Conservation (phyloP, 1,140 invertebrate genomes). For the Diorhabda carinulata region DNA sequence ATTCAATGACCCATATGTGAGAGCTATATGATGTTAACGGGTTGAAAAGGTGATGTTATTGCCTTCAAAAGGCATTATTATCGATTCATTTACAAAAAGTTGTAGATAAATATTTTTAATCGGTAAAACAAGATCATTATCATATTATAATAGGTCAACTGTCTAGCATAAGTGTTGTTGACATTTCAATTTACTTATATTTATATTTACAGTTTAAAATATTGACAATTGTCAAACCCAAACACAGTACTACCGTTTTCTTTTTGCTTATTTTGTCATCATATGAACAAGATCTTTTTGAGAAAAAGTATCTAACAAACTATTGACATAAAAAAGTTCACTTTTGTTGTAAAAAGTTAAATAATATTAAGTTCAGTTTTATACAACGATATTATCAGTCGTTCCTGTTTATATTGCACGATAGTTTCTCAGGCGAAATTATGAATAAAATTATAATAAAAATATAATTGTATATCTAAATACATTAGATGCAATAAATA, state of each 20-base stretch:
- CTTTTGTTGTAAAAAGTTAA: constrained; percentile 16
- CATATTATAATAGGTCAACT: not conserved
- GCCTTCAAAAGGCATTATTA: too few relatives aligned
- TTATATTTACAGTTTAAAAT: not conserved
- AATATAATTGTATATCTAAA: constrained; percentile 38
- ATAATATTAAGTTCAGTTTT: constrained; percentile 35
- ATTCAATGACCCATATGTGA: too few relatives aligned
- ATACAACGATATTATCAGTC: constrained; percentile 39
- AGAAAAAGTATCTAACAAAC: not conserved
- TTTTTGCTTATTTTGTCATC: not conserved
- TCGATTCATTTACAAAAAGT: too few relatives aligned
- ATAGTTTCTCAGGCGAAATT: constrained; percentile 42
- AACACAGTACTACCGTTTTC: not conserved
- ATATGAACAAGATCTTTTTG: not conserved
- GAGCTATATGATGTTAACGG: too few relatives aligned
- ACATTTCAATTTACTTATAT: not conserved
- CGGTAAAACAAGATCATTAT: too few relatives aligned
- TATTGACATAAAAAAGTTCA: constrained; percentile 7
- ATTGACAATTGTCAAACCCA: not conserved
- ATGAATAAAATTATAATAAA: constrained; percentile 35
- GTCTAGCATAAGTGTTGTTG: not conserved
- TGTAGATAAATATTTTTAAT: too few relatives aligned
- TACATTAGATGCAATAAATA: constrained; percentile 45
- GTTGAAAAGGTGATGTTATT: too few relatives aligned
- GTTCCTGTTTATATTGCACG: constrained; percentile 46